Evolutionary conservation across 1,140 invertebrate genomes (phyloP).

Genomic region (Choristoneura fumiferana): DNA sequence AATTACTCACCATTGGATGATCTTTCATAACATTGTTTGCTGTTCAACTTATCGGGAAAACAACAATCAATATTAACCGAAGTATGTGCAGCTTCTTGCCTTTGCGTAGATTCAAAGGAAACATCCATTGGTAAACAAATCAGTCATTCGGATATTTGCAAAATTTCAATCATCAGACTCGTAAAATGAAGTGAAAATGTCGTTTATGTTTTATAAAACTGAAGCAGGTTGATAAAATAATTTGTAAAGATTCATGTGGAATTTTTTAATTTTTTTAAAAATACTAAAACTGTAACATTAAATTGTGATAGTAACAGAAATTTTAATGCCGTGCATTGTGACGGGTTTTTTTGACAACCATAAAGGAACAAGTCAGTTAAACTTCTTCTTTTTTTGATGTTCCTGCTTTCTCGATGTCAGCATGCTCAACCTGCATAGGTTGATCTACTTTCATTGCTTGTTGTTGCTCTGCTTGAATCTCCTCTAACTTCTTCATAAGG

Average conservation of each 20-base stretch:
- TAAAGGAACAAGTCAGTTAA: slow-evolving; percentile 13
- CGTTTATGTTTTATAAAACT: too few species aligned
- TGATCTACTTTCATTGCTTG: slow-evolving; percentile 18
- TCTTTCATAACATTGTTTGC: too few species aligned
- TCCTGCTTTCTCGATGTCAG: neutral
- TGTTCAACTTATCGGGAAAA: too few species aligned
- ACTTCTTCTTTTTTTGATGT: slow-evolving; percentile 21
- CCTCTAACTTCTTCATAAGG: slow-evolving; percentile 63
- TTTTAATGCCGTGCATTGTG: slow-evolving; percentile 28
- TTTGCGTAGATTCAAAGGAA: too few species aligned
- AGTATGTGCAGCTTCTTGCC: too few species aligned
- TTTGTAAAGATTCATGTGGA: slow-evolving; percentile 15
- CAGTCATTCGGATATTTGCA: too few species aligned
- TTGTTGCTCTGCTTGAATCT: slow-evolving; percentile 52
- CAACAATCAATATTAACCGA: too few species aligned
- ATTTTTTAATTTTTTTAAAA: slow-evolving; percentile 29
- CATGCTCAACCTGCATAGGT: slow-evolving; percentile 20
- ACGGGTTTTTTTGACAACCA: slow-evolving; percentile 29
- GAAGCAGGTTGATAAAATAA: too few species aligned
- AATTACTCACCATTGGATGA: slow-evolving; percentile 20
- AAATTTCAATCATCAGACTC: neutral
- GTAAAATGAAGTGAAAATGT: slow-evolving; percentile 6
- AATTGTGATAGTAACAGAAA: slow-evolving; percentile 22
- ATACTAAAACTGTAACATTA: slow-evolving; percentile 21
- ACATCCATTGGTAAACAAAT: too few species aligned